Evolutionary conservation across 2,888 invertebrate species (phyloP), one percentile per base, ranked within the genome.

Genomic region (Cerceris ruficornis): DNA sequence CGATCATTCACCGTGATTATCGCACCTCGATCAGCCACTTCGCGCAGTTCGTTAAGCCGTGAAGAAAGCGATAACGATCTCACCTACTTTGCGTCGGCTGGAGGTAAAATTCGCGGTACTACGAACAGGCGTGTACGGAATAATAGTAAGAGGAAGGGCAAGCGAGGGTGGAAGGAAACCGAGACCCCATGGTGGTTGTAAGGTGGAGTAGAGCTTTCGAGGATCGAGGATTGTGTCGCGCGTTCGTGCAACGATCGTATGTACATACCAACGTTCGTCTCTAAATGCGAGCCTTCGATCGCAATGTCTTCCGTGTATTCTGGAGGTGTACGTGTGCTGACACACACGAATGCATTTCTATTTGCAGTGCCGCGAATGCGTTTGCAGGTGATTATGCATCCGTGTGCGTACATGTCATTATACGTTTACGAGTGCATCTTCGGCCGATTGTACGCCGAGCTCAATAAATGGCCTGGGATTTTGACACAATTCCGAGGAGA

Each of bases 361-460:
- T 77, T 77, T 62, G 62, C 52, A 55, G 52, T 71, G 41, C 7
- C 5, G 52, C n/a, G 52, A 41, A 28, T 59, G 39, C 42, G 71
- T 76, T 77, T 76, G 71, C 77, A 76, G 57, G 59, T 76, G 71
- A 77, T 77, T 76, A 76, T 66, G 58, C 54, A 64, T 77, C 58
- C 77, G 77, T 67, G 62, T 77, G 76, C 55, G 65, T 66, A 65
- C 42, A 46, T 39, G 54, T 60, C 66, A 52, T 52, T 14, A 52
- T 52, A 52, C 46, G 46, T 46, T 46, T 76, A 77, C 66, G 64
- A 61, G 77, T 70, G 70, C 39, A 54, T 69, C 15, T 59, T 60
- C 60, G 58, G 50, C 50, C 66, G 46, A 58, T 58, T 14, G 46
- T 46, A n/a, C 39, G 13, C n/a, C 54, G 54, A 15, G 7, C 39